phyloP scores from a whole-genome alignment of 2,888 invertebrate genomes.

The Macaria notata region DNA sequence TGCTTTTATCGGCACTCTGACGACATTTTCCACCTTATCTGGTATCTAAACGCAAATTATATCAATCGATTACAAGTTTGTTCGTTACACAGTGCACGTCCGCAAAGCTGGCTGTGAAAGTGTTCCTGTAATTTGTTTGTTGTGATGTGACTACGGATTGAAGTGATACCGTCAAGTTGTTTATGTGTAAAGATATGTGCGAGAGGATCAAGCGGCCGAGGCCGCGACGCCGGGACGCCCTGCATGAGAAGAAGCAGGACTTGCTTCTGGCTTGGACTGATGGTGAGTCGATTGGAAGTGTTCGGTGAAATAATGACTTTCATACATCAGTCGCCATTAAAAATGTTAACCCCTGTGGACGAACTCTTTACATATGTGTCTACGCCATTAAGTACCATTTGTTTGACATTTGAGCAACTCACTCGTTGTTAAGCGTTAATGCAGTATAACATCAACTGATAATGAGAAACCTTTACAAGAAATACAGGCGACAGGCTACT shows the following conservation, averaged over 20 bases:
- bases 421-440: too few relatives aligned
- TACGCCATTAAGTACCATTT: too few relatives aligned
- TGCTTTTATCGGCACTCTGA: constrained; percentile 66
- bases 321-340: neutral
- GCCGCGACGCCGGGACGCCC: constrained; percentile 67
- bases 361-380: neutral
- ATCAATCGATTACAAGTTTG: constrained; percentile 55
- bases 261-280: constrained; percentile 70
- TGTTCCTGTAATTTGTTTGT: constrained; percentile 43
- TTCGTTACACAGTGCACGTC: constrained; percentile 66
- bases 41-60: constrained; percentile 62
- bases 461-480: too few relatives aligned
- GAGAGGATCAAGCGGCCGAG: constrained; percentile 60
- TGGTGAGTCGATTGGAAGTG: constrained; percentile 53
- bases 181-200: constrained; percentile 55
- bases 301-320: constrained; percentile 8
- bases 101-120: constrained; percentile 48
- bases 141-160: constrained; percentile 52
- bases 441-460: too few relatives aligned
- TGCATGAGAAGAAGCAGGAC: constrained; percentile 67
- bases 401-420: too few relatives aligned
- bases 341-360: too few relatives aligned
- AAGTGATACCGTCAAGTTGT: constrained; percentile 31
- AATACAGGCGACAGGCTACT: too few relatives aligned
- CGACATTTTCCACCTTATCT: constrained; percentile 60